Evolutionary conservation across 2,113 vertebrate species (phyloP), one percentile per base, ranked within the genome.

Genomic region (Rhea americana): DNA sequence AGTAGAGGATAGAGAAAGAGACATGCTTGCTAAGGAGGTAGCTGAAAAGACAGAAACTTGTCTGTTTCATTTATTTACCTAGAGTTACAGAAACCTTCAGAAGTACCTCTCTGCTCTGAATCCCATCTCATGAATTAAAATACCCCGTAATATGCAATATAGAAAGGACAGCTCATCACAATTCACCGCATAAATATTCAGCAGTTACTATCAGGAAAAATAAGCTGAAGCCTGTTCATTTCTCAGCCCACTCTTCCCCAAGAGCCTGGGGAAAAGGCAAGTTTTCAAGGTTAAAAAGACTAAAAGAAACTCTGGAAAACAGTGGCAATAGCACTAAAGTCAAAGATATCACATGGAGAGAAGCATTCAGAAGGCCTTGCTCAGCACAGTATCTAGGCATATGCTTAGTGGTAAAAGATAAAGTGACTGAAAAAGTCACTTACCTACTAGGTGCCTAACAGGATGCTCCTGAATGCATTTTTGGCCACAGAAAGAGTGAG

Each of bases 41-140:
- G 51, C 56, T 39, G 21, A 79, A 84, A 75, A 89, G 32, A 71
- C 30, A 70, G 76, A 89, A 91, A 24, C 16, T 83, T 77, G 18
- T 19, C 67, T 15, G 10, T 13, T 47, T 81, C 45, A 22, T 51
- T 81, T 72, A 37, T 85, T 93, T 87, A 87, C 59, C 91, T 53
- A 83, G 65, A 83, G 39, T 18, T 91, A 75, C 78, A 72, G 93
- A 90, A 90, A 65, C 5, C 10, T 93, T 50, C 41, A 83, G 73
- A 61, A 92, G 19, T 51, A 92, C 47, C 65, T 90, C 47, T 82
- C 56, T 82, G 35, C 70, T 91, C 85, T 88, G 87, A 93, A 90
- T 93, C 63, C 39, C 82, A 90, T 51, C 76, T 85, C 68, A 83
- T 75, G 47, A 94, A 91, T 93, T 96, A 94, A 93, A 96, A 90